These are phyloP conservation scores for Gryllus longicercus DNA, from an alignment of 2,888 invertebrate genomes.

Conservation along the genomic window DNA sequence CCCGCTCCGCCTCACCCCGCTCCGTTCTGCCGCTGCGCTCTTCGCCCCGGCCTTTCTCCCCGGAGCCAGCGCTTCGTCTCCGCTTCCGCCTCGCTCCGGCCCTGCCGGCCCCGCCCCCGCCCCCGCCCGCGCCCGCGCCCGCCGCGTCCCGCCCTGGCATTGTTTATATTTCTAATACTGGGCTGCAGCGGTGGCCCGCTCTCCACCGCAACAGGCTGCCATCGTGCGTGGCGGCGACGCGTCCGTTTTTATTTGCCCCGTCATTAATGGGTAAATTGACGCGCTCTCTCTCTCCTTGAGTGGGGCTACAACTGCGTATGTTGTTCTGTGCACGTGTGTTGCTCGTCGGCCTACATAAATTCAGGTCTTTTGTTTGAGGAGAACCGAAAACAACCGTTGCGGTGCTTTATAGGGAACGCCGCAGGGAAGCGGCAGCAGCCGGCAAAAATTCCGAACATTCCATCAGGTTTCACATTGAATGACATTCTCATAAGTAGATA, in stretches of 20 bases:
- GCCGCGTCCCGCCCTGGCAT: neutral
- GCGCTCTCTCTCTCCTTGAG: neutral
- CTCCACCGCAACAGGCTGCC: slow-evolving; percentile 1
- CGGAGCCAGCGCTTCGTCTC: neutral
- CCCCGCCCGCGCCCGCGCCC: neutral
- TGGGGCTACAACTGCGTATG: neutral
- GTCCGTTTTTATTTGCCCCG: neutral
- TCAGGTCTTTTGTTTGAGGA: neutral
- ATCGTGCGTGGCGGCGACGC: neutral
- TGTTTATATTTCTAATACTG: slow-evolving; percentile 1
- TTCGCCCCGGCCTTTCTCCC: neutral
- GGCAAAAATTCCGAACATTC: too few relatives aligned
- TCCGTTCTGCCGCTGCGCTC: neutral
- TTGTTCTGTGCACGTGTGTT: neutral
- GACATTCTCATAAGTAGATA: too few relatives aligned
- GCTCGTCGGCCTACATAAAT: neutral
- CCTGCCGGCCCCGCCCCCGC: neutral
- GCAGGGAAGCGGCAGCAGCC: too few relatives aligned
- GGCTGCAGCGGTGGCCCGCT: neutral
- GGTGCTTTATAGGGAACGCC: too few relatives aligned
- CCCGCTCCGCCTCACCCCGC: neutral
- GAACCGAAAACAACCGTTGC: neutral
- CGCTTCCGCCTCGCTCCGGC: neutral
- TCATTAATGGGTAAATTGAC: neutral
- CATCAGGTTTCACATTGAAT: too few relatives aligned